Base-by-base conservation (phyloP, 2,888 invertebrate species). In the Ectemnius cavifrons region DNA sequence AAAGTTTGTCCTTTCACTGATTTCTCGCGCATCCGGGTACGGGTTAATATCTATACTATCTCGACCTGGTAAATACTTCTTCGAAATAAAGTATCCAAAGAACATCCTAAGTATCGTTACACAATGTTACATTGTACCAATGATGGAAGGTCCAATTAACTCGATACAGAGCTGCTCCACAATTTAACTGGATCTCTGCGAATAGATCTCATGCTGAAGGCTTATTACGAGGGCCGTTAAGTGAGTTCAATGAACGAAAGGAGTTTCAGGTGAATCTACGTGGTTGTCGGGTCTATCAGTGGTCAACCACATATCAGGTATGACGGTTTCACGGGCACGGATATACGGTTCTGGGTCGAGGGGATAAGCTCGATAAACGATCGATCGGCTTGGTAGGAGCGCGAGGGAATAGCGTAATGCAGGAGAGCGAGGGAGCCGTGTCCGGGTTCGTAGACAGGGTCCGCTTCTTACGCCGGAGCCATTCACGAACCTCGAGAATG, bases 381-480 rank as follows among this genome's bases (percentile, higher is more conserved):
- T 71, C 56, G 77, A 70, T 78, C 69, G 67, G 67, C 74, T 77
- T 63, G 65, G 59, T 52, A 60, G 63, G 58, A 63, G 66, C 52
- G 16, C 45, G 70, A 66, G 37, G 37, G 37, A 77, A 77, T 73
- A 75, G 64, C 72, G 75, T 69, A 75, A 73, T 71, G 60, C 69
- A 59, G 61, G 72, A 69, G 77, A 58, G 57, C 45, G 68, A 63
- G 59, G 27, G 63, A 58, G 47, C 66, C 58, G 80, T 75, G 80
- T 82, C 83, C 82, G 82, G 82, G 82, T 82, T 82, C 76, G 78
- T 69, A 75, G 73, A 73, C 81, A 45, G 67, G 52, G 47, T 71
- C 69, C 69, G 81, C 62, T 82, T 78, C 81, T 70, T 77, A 66
- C 67, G 37, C n/a, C 65, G 64, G 65, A 78, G 61, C 73, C 71